phyloP scores from a whole-genome alignment of 1,140 invertebrate species.

The Cephus cinctus region DNA sequence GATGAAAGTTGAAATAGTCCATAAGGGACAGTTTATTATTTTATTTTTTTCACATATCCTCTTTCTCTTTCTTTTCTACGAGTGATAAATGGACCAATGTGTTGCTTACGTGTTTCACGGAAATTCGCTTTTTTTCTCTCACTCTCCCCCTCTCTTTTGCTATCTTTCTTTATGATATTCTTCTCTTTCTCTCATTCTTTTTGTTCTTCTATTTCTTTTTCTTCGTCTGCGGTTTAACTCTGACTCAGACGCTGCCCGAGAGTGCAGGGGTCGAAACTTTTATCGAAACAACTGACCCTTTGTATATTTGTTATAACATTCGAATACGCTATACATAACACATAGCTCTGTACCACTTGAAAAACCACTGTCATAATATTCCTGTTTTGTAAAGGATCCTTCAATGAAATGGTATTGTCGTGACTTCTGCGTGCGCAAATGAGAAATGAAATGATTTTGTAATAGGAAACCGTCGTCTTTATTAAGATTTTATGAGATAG shows the following conservation, averaged over 20 bases:
- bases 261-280: slow-evolving; percentile 22
- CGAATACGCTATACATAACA: not conserved
- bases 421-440: too few species aligned
- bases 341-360: not conserved
- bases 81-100: slow-evolving; percentile 27
- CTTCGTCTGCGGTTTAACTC: slow-evolving; percentile 10
- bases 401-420: too few species aligned
- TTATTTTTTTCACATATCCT: too few species aligned
- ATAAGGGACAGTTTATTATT: too few species aligned
- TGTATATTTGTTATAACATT: slow-evolving; percentile 27
- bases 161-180: too few species aligned
- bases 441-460: too few species aligned
- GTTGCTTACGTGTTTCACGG: not conserved
- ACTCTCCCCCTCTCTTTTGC: not conserved
- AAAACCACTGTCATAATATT: slow-evolving; percentile 18
- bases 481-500: too few species aligned
- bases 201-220: slow-evolving; percentile 10
- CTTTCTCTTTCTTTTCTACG: slow-evolving; percentile 21
- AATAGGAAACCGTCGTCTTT: too few species aligned
- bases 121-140: not conserved
- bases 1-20: too few species aligned
- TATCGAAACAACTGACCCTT: slow-evolving; percentile 26
- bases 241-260: slow-evolving; percentile 21
- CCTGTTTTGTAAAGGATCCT: slow-evolving; percentile 22
- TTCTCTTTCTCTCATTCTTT: too few species aligned